Conservation (phyloP, 2,888 invertebrate genomes). For the Pachycephus smyrnensis region DNA sequence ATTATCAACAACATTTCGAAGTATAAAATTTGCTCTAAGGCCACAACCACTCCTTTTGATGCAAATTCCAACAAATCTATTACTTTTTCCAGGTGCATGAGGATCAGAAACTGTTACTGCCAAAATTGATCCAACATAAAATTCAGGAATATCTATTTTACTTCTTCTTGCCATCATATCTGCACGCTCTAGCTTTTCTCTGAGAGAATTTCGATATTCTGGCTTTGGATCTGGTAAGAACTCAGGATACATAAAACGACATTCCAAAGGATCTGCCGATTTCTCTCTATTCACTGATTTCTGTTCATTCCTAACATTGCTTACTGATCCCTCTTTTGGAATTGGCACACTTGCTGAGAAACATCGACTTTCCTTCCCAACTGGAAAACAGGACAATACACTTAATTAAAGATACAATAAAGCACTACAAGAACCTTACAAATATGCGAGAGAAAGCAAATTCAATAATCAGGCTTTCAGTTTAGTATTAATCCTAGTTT, state of each 20-base stretch:
- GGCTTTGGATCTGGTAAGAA: conserved; percentile 90
- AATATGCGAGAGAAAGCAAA: no score
- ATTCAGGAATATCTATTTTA: conserved; percentile 93
- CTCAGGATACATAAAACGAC: conserved; percentile 86
- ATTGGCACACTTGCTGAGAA: conserved; percentile 24
- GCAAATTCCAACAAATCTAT: conserved; percentile 94
- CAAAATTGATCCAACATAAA: conserved; percentile 95
- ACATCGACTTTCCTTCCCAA: conserved; percentile 25
- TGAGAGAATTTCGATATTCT: conserved; percentile 80
- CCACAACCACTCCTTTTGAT: conserved; percentile 87
- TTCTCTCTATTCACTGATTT: conserved; percentile 13
- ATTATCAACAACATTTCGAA: conserved; percentile 94
- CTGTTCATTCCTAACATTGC: conserved; percentile 11
- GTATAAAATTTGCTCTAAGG: conserved; percentile 83
- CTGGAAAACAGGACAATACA: not conserved
- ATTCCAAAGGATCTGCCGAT: conserved; percentile 67
- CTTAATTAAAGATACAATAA: not conserved
- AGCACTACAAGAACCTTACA: no score
- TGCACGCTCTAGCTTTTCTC: conserved; percentile 89
- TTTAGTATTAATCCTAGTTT: not conserved
- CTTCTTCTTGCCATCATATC: conserved; percentile 92
- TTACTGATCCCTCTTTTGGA: conserved; percentile 2
- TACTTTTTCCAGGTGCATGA: conserved; percentile 86
- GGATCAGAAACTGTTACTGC: conserved; percentile 89
- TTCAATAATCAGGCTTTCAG: not conserved